Percentiles rank a stretch among this genome's conserved stretches.
phyloP scores from a whole-genome alignment of 2,113 vertebrate genomes.

The Phodopus roborovskii region DNA sequence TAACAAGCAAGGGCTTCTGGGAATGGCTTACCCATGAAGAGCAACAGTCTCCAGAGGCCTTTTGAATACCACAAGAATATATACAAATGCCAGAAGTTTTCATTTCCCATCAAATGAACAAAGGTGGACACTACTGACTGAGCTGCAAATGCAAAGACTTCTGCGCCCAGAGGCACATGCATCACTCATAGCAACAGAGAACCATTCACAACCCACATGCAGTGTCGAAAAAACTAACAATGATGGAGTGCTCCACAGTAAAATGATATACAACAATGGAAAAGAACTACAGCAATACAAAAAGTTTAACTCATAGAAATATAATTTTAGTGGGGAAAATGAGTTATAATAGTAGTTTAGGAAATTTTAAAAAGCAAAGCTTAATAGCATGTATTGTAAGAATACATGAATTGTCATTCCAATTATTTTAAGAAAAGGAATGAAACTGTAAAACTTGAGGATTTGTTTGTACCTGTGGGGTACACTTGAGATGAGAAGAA shows the following conservation, averaged over 20 bases:
- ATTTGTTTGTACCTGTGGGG: neutral
- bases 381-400: slow-evolving; percentile 7
- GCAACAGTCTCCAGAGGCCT: neutral
- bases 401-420: neutral
- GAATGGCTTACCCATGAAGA: neutral
- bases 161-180: neutral
- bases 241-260: neutral
- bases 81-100: neutral
- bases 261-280: neutral
- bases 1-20: neutral
- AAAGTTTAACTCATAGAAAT: neutral
- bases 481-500: neutral
- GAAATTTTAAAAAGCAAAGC: slow-evolving; percentile 34
- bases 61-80: neutral
- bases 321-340: neutral
- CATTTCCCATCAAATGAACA: neutral
- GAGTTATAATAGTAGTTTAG: neutral
- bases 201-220: neutral
- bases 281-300: neutral
- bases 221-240: neutral
- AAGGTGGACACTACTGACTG: neutral
- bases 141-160: neutral
- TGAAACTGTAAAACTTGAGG: neutral
- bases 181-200: neutral
- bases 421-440: neutral